Percentiles rank a stretch among this genome's conserved stretches.
These are phyloP conservation scores for Ostrea denselamellosa DNA, from an alignment of 1,140 invertebrate species.

Conservation along the genomic window DNA sequence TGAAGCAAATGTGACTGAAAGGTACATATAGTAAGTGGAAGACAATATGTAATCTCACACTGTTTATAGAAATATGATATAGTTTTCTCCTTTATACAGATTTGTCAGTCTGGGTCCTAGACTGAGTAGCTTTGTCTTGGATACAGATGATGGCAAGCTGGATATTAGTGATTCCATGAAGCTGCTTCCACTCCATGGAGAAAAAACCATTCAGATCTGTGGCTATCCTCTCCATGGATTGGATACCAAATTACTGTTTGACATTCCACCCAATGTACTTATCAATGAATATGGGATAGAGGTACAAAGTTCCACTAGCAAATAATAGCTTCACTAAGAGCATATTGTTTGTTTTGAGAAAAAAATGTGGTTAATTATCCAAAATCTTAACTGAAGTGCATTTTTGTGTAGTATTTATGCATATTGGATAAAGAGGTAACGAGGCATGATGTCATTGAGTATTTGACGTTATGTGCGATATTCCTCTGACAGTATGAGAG, in stretches of 20 bases:
- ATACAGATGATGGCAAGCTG: conserved; percentile 79
- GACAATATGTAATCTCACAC: too few relatives aligned
- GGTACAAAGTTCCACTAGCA: conserved; percentile 70
- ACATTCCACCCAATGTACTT: conserved; percentile 82
- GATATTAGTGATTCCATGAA: conserved; percentile 74
- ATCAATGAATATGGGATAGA: conserved; percentile 85
- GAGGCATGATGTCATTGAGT: conserved; percentile 1
- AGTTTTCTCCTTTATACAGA: conserved; percentile 65
- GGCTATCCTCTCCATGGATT: conserved; percentile 73
- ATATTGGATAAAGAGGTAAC: not conserved
- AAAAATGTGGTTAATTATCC: not conserved
- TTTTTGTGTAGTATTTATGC: not conserved
- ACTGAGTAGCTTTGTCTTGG: conserved; percentile 82
- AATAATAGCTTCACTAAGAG: too few relatives aligned
- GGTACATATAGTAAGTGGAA: too few relatives aligned
- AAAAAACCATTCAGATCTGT: conserved; percentile 83
- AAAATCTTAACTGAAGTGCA: not conserved
- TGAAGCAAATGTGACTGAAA: too few relatives aligned
- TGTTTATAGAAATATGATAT: too few relatives aligned
- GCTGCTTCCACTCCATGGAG: conserved; percentile 80
- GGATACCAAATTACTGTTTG: conserved; percentile 60
- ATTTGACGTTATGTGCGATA: conserved; percentile 55
- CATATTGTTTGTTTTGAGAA: not conserved
- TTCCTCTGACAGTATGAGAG: conserved; percentile 44
- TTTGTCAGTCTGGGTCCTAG: conserved; percentile 84